Evolutionary conservation across 2,113 vertebrate species (phyloP).

Genomic region (Micromys minutus): DNA sequence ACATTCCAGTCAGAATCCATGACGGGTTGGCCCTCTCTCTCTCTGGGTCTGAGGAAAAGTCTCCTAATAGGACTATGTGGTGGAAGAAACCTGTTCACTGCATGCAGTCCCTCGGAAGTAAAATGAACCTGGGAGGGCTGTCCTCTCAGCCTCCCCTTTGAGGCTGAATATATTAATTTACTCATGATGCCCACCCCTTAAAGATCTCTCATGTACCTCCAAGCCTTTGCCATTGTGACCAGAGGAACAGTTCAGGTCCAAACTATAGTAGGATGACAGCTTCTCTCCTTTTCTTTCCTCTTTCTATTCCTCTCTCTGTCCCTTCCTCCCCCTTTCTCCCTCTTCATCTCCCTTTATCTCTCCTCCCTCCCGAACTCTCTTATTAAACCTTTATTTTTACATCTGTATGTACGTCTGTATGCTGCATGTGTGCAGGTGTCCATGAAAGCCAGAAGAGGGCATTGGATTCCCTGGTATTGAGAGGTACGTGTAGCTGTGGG

Average conservation of each 20-base stretch:
- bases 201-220: background rate
- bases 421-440: background rate
- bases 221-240: background rate
- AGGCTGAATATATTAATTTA: background rate
- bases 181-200: background rate
- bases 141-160: background rate
- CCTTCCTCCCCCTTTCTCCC: too few relatives aligned
- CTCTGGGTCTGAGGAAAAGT: background rate
- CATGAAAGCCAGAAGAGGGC: background rate
- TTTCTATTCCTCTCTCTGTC: background rate
- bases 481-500: background rate
- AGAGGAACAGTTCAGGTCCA: background rate
- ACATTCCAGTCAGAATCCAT: background rate
- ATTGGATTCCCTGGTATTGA: background rate
- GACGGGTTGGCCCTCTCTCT: background rate
- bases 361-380: background rate
- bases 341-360: background rate
- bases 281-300: background rate
- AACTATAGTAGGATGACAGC: background rate
- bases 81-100: background rate
- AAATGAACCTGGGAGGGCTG: background rate
- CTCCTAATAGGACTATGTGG: background rate
- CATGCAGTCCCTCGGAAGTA: background rate
- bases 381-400: background rate
- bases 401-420: background rate